These are phyloP conservation scores for Heliconius erato DNA, from an alignment of 2,888 invertebrate genomes.

Conservation along the genomic window DNA sequence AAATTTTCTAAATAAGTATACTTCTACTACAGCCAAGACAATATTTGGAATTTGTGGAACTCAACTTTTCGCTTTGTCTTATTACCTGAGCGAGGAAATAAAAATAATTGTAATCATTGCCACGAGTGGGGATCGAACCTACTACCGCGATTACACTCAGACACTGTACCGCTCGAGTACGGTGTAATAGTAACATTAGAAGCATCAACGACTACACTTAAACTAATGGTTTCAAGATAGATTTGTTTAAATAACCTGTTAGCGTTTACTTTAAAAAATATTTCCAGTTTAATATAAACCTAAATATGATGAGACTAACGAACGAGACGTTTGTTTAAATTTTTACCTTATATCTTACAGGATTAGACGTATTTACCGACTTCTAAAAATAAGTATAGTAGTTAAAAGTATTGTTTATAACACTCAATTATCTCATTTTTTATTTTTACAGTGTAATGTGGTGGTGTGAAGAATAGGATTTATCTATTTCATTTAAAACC, in stretches of 20 bases:
- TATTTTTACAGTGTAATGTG: not conserved
- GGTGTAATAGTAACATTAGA: not conserved
- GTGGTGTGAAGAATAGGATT: not conserved
- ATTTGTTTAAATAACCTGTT: not conserved
- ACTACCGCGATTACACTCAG: not conserved
- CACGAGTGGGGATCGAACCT: not conserved
- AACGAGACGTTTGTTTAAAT: not conserved
- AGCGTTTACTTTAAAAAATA: not conserved
- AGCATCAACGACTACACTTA: not conserved
- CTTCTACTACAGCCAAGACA: too few species aligned
- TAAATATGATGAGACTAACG: not conserved
- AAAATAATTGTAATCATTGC: too few species aligned
- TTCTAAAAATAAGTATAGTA: not conserved
- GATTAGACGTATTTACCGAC: not conserved
- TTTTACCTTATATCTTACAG: not conserved
- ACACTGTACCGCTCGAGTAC: too few species aligned
- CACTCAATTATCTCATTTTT: conserved; percentile 31
- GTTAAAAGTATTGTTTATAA: conserved; percentile 40
- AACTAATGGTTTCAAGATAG: not conserved
- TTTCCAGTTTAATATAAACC: not conserved
- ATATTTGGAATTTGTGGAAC: not conserved
- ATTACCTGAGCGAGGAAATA: too few species aligned
- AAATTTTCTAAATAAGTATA: too few species aligned
- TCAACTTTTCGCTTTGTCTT: not conserved
- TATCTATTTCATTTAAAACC: conserved; percentile 3